Evolutionary conservation across 2,797 vertebrate genomes (phyloP), one percentile per base, ranked within the genome.

Genomic region (Cossypha heuglini): DNA sequence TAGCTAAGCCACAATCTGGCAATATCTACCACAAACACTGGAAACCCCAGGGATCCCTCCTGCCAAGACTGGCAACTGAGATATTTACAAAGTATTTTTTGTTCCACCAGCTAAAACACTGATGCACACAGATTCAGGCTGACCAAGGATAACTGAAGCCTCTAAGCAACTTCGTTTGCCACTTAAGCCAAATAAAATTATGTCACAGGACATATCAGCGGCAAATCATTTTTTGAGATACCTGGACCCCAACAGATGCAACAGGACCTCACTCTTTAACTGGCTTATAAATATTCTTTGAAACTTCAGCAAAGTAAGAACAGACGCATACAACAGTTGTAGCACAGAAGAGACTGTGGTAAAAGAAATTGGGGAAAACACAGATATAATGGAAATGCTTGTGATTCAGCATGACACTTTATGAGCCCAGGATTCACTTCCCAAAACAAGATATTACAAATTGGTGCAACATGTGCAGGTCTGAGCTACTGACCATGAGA

Each of bases 381-480:
- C 4, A 38, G 13, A 38, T 0, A 0, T 14, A 43, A 64, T 3
- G 1, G 68, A 82, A 89, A 43, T 11, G 3, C 11, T 57, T 3
- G 1, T 71, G 17, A 16, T 80, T 84, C n/a, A 61, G 29, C 17
- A n/a, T 20, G 11, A 67, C 9, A 6, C 6, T 46, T 66, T 20
- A 35, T 40, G 33, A 55, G 9, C 4, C n/a, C 49, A n/a, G 15
- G 5, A 12, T 51, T 46, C 62, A 43, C 13, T 66, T 85, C 73
- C 42, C 25, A 31, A 88, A 84, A 55, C 6, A 67, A 82, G 13
- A 52, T 13, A 54, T 18, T 15, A 46, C 16, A 67, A 88, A 46
- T 15, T 20, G 13, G 18, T 71, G 24, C 11, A 69, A 67, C 17
- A 26, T 16, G 7, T 22, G 48, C 31, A 54, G 17, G 4, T 38